Evolutionary conservation across 2,797 vertebrate genomes (phyloP).

Genomic region (Phataginus tetradactyla): DNA sequence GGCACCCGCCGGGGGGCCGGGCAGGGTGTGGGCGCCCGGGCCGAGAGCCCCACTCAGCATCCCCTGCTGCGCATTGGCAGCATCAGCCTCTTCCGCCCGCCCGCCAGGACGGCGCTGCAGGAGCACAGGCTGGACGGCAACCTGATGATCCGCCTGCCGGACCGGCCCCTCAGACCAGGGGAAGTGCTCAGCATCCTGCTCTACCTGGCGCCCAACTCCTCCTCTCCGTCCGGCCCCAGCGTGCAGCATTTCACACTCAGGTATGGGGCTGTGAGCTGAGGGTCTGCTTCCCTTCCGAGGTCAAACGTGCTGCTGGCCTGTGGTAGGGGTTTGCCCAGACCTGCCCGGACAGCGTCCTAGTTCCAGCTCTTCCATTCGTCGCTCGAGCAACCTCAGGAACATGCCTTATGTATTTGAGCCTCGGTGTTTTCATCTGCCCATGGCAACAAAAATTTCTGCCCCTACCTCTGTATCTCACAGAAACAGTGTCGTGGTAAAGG

Average conservation of each 20-base stretch:
- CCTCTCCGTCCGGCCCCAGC: slow-evolving; percentile 91
- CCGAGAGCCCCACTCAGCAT: slow-evolving; percentile 93
- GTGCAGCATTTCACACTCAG: slow-evolving; percentile 97
- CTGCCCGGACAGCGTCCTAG: background rate
- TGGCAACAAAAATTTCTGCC: background rate
- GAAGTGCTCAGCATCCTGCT: slow-evolving; percentile 94
- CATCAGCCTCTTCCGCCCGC: slow-evolving; percentile 94
- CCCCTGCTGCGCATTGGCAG: slow-evolving; percentile 97
- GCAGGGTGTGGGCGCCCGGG: slow-evolving; percentile 81
- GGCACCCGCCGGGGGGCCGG: slow-evolving; percentile 79
- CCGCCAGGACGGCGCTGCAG: slow-evolving; percentile 90
- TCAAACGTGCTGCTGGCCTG: background rate
- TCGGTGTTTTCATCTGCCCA: background rate
- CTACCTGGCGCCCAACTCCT: slow-evolving; percentile 95
- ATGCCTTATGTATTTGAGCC: background rate
- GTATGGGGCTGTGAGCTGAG: slow-evolving; percentile 79
- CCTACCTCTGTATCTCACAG: background rate
- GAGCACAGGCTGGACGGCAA: slow-evolving; percentile 95
- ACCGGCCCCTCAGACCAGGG: slow-evolving; percentile 94
- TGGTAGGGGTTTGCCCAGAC: rapidly evolving
- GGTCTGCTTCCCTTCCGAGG: background rate
- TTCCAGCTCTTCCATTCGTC: background rate
- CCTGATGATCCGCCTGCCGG: slow-evolving; percentile 95
- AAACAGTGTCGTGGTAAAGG: background rate
- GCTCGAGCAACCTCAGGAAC: background rate